phyloP scores from a whole-genome alignment of 2,888 invertebrate genomes.

The Limnephilus auricula region DNA sequence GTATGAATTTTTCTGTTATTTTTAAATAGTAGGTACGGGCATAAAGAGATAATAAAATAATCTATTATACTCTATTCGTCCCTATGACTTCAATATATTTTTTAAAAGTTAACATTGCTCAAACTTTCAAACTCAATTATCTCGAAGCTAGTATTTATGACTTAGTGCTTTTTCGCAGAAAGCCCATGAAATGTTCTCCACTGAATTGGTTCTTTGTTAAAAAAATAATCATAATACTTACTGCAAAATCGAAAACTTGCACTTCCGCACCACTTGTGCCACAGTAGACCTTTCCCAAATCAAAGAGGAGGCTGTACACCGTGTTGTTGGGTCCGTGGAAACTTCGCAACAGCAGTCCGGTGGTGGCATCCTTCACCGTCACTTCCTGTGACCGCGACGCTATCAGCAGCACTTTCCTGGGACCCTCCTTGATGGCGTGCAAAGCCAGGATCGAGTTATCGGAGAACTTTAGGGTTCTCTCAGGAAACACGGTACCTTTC shows the following conservation, averaged over 20 bases:
- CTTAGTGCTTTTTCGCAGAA: too few species aligned
- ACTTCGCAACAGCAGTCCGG: constrained; percentile 82
- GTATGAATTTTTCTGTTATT: too few species aligned
- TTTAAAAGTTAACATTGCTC: too few species aligned
- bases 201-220: too few species aligned
- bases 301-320: constrained; percentile 84
- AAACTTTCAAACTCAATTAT: too few species aligned
- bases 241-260: constrained; percentile 86
- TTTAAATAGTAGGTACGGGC: too few species aligned
- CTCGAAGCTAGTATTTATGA: too few species aligned
- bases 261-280: constrained; percentile 86
- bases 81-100: too few species aligned
- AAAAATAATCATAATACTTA: constrained; percentile 70
- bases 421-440: constrained; percentile 85
- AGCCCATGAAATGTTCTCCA: too few species aligned
- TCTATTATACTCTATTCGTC: too few species aligned
- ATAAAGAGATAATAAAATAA: too few species aligned
- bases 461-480: constrained; percentile 79
- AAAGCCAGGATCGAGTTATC: constrained; percentile 83
- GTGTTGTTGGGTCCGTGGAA: constrained; percentile 79
- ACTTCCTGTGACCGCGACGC: constrained; percentile 84
- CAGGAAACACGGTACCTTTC: constrained; percentile 78
- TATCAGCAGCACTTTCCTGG: constrained; percentile 83
- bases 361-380: constrained; percentile 84
- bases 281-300: constrained; percentile 84